phyloP scores from a whole-genome alignment of 2,888 invertebrate genomes.

The Mesorhabditis belari region DNA sequence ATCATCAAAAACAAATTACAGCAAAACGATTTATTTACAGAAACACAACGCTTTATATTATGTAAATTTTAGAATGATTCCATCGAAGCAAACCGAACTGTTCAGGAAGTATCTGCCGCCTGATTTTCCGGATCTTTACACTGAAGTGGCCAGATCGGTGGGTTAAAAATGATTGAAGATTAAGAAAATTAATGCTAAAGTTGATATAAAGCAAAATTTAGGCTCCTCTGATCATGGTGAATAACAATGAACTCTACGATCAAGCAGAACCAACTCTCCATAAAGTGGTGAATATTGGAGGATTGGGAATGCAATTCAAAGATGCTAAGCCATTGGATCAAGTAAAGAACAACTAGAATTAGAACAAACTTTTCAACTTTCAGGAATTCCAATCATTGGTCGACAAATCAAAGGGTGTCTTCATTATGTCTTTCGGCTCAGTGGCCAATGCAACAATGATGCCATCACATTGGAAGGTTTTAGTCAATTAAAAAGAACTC shows the following conservation, averaged over 20 bases:
- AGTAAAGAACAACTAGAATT: slow-evolving; percentile 7
- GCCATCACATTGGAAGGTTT: slow-evolving; percentile 23
- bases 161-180: background rate
- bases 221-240: slow-evolving; percentile 22
- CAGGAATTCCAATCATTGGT: slow-evolving; percentile 28
- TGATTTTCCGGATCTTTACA: slow-evolving; percentile 18
- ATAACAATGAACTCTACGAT: slow-evolving; percentile 39
- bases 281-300: slow-evolving; percentile 40
- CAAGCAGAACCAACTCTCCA: slow-evolving; percentile 34
- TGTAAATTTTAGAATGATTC: slow-evolving; percentile 5
- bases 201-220: background rate
- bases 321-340: slow-evolving; percentile 23
- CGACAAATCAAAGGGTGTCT: slow-evolving; percentile 21
- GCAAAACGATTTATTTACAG: background rate
- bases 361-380: too few relatives aligned
- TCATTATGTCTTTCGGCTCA: slow-evolving; percentile 39
- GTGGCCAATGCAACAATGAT: slow-evolving; percentile 24
- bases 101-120: slow-evolving; percentile 15
- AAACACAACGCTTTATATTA: too few relatives aligned
- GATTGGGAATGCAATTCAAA: slow-evolving; percentile 35
- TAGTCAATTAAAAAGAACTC: slow-evolving; percentile 1
- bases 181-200: too few relatives aligned
- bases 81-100: slow-evolving; percentile 11
- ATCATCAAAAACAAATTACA: too few relatives aligned
- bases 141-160: too few relatives aligned